Evolutionary conservation across 1,140 invertebrate species (phyloP), one percentile per base, ranked within the genome.

Genomic region (Sarcophaga bullata): DNA sequence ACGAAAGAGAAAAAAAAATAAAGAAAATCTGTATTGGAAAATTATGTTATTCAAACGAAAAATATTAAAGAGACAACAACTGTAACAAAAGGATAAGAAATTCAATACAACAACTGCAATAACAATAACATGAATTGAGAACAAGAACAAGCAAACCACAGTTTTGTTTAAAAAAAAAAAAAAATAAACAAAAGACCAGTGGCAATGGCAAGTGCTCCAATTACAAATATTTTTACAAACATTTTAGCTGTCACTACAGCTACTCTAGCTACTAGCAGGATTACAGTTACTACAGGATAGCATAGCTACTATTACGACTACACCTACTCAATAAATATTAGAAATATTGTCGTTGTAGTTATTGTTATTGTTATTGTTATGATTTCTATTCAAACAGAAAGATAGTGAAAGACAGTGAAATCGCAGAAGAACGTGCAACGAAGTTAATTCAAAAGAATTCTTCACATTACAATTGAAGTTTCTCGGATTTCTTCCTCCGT

Each of bases 131-230:
- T n/a, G n/a, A n/a, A n/a, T n/a, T n/a, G n/a, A n/a, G n/a, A 73
- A 73, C 9, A 75, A 75, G 13, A 13, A 52, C 1, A 19, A 50
- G 50, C 10, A 78, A 78, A 78, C 73, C 49, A 52, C 75, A 52
- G n/a, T 50, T 17, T 78, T 72, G 37, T 25, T 19, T 6, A 0
- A 25, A 6, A 25, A 78, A 47, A 46, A 17, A 25, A 15, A 78
- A 47, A 76, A 76, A 76, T 76, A 76, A 78, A 78, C 75, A 78
- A 52, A 78, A 52, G 17, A 78, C 49, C 48, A 78, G 75, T 78
- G 75, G 75, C 75, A 78, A 52, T 78, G 75, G 75, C 75, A 78
- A 52, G 6, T 78, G 75, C 75, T 78, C 75, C 75, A 78, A 78
- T 78, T 78, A 78, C 75, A 78, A n/a, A 78, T 78, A 78, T 78